Evolutionary conservation across 2,113 vertebrate genomes (phyloP), one percentile per base, ranked within the genome.

Genomic region (Gorilla gorilla): DNA sequence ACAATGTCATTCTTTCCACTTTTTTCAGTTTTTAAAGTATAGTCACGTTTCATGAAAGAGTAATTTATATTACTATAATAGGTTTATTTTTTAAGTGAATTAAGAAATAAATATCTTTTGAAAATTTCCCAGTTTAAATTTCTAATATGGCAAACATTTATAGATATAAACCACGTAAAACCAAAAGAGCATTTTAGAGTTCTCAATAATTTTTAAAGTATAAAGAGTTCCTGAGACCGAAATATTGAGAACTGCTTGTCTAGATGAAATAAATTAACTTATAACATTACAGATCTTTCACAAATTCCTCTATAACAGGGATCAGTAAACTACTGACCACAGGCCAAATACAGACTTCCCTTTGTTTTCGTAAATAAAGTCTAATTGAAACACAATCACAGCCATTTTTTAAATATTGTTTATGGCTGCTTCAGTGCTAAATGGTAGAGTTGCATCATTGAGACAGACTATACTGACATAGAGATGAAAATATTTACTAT

Each of bases 261-360:
- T 93, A 88, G 32, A 52, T 68, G 18, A 95, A 82, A 87, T 6
- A 85, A 73, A 70, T 90, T 88, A 84, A n/a, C 84, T 93, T n/a
- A 84, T 6, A 91, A 90, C 80, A 23, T 90, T 89, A 84, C 6
- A 80, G 40, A 59, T 96, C 40, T 38, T 75, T 80, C 89, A 10
- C 17, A 64, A 57, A 79, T 83, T 82, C 43, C 43, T 96, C 59
- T 72, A 0, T n/a, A 64, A 32, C 43, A 72, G 20, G 52, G 16
- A 95, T 87, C 57, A 94, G 12, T 6, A 59, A 90, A 70, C 25
- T 78, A 38, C 20, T 87, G 25, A 66, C 14, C 79, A 95, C 2
- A 81, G 66, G 22, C 52, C 72, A 68, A n/a, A 52, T 78, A 14
- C 38, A 86, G 27, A 82, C 8, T 75, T 76, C 40, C n/a, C 38